Base-by-base conservation (phyloP, 1,140 invertebrate species). In the Centruroides sculpturatus region DNA sequence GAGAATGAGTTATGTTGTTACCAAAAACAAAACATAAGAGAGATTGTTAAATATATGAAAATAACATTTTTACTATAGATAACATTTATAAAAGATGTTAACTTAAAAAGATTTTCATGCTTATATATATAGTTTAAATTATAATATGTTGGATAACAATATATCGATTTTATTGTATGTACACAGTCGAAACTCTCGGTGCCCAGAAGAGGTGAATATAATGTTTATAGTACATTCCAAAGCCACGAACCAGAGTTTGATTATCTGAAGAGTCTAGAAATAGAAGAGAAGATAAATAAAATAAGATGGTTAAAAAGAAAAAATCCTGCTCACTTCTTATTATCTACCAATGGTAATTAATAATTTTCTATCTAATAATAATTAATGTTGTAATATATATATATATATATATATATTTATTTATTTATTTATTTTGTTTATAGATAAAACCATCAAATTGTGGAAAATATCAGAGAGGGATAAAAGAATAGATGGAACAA, bases 231-330 rank as follows among this genome's bases (percentile, higher is more conserved):
- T 71, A 99, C 97, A 67, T 99, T 99, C 80, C 96, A 99, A 79
- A 97, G 92, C 70, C 97, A 99, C 76, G 97, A 99, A 75, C 95
- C 97, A 35, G 97, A 99, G 77, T 99, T 99, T 78, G 96, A 99
- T 77, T 99, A 99, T 78, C 83, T 99, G 71, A 99, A 99, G 79
- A 98, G 92, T 70, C 80, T 99, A 76, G 96, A 99, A 80, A 99
- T 99, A 73, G 97, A 99, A 81, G 97, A 99, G 79, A 99, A 99
- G 81, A 99, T 99, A 71, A 99, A 99, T 79, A 98, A 99, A 83
- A 99, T 99, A 65, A 81, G 93, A 75, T 99, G 96, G 96, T 78
- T 99, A 53, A 92, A 89, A 73, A 80, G 94, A 71, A 94, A 94
- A 77, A 99, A 99, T 77, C 92, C 92, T 68, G 90, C 96, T 53